phyloP scores from a whole-genome alignment of 1,140 invertebrate species.

The Pararge aegeria region DNA sequence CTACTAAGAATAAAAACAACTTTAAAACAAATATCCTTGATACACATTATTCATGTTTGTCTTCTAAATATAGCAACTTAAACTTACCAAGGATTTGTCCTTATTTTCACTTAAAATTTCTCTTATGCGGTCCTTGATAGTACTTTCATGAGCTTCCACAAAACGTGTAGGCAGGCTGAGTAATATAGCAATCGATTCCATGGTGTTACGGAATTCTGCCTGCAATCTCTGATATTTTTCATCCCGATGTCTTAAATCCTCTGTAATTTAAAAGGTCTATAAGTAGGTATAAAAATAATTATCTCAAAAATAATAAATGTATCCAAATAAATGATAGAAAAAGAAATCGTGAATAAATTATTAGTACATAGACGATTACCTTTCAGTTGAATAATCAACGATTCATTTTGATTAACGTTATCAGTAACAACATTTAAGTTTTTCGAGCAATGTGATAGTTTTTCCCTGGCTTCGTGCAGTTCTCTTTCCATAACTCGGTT shows the following conservation, averaged over 20 bases:
- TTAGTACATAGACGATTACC: too few relatives aligned
- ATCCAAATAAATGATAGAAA: too few relatives aligned
- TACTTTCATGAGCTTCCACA: constrained; percentile 86
- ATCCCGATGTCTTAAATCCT: constrained; percentile 85
- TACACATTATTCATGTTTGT: background rate
- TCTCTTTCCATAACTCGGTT: constrained; percentile 84
- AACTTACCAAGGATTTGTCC: constrained; percentile 85
- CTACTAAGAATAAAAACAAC: too few relatives aligned
- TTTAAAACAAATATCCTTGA: too few relatives aligned
- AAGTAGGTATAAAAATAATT: too few relatives aligned
- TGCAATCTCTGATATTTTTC: constrained; percentile 84
- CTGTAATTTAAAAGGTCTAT: constrained; percentile 59
- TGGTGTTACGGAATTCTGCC: constrained; percentile 82
- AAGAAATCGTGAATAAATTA: too few relatives aligned
- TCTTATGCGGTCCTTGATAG: constrained; percentile 88
- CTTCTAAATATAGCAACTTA: background rate
- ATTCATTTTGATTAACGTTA: constrained; percentile 84
- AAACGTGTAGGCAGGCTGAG: constrained; percentile 84
- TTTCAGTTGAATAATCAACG: constrained; percentile 84
- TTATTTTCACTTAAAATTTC: constrained; percentile 88
- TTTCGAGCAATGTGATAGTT: constrained; percentile 82
- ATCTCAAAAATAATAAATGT: too few relatives aligned
- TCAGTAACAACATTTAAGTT: constrained; percentile 84
- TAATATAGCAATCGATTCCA: constrained; percentile 85
- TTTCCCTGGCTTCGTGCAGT: constrained; percentile 83